Base-by-base conservation (phyloP, 2,113 vertebrate genomes). In the Lamprotornis superbus region DNA sequence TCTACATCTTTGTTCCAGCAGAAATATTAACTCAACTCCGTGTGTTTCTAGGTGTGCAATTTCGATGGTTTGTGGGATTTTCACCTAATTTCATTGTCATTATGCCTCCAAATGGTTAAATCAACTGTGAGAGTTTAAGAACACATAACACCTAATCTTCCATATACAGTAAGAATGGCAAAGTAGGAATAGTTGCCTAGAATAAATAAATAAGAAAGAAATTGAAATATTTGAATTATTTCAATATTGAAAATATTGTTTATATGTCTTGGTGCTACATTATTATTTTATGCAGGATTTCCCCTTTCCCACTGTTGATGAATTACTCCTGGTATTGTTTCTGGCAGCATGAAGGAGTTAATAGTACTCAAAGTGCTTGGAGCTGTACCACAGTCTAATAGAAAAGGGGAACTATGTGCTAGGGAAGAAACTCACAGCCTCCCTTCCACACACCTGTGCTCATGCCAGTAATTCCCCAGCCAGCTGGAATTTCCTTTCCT, bases 11-110 rank as follows among this genome's bases (percentile, higher is more conserved):
- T 70, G 28, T 69, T 91, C 74, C 71, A 88, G 65, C 30, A 79
- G 78, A 69, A 87, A 69, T 77, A 87, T 24, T 91, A 49, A 60
- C 69, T 85, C 77, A 94, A 76, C n/a, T 87, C 55, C 56, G 37
- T 37, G 27, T 47, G 30, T 13, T 27, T 83, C 40, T 74, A 68
- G 20, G 82, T 31, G 30, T 46, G 13, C 22, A 76, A 76, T 39
- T 87, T 17, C 42, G 15, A 18, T 69, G 31, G 30, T 59, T 94
- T 88, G 47, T 46, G 25, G 63, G 53, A 65, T 84, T 93, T 83
- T 87, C 73, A 82, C 31, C 27, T 65, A 19, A 69, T 82, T 87
- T 74, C 35, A 70, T 46, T 40, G 37, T 42, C 33, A 42, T 37
- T 63, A 19, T 35, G 12, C 44, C 49, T 82, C 42, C 19, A 74